Conservation (phyloP, 2,888 invertebrate species). For the Netelia melanura region DNA sequence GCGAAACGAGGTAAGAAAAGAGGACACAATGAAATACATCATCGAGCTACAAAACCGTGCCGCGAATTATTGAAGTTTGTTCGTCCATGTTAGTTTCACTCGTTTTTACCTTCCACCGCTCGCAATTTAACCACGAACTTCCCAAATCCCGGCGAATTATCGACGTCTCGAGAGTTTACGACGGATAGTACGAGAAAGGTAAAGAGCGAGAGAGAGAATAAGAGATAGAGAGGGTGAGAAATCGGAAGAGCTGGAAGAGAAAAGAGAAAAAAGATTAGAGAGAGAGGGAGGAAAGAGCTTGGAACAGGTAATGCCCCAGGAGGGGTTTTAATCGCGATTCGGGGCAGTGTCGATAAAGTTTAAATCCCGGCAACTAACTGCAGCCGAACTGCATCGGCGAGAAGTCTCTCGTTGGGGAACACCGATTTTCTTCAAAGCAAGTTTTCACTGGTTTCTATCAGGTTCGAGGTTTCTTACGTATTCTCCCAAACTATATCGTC, state of each 20-base stretch:
- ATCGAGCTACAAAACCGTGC: conserved; percentile 37
- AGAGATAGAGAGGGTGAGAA: background rate
- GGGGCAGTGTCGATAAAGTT: conserved; percentile 72
- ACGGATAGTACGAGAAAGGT: conserved; percentile 5
- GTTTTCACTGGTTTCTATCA: background rate
- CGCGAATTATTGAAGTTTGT: conserved; percentile 62
- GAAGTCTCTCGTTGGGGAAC: conserved; percentile 33
- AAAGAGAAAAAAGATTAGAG: conserved; percentile 39
- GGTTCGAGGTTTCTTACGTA: background rate
- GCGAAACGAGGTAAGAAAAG: conserved; percentile 19
- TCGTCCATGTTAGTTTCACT: conserved; percentile 38
- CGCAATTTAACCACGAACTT: conserved; percentile 67
- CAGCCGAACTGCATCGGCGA: conserved; percentile 51
- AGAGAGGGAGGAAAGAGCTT: conserved; percentile 37
- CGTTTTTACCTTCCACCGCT: conserved; percentile 53
- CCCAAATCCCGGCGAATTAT: conserved; percentile 68
- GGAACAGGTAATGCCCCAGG: conserved; percentile 61
- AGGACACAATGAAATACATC: conserved; percentile 48
- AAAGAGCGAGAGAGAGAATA: conserved; percentile 26
- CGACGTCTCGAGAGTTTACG: conserved; percentile 69
- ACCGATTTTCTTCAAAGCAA: conserved; percentile 26
- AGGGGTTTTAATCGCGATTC: conserved; percentile 75
- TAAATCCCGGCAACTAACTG: conserved; percentile 71
- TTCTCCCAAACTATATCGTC: no score
- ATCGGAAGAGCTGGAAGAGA: conserved; percentile 13